phyloP scores from a whole-genome alignment of 2,888 invertebrate species.

The Willowsia nigromaculata region DNA sequence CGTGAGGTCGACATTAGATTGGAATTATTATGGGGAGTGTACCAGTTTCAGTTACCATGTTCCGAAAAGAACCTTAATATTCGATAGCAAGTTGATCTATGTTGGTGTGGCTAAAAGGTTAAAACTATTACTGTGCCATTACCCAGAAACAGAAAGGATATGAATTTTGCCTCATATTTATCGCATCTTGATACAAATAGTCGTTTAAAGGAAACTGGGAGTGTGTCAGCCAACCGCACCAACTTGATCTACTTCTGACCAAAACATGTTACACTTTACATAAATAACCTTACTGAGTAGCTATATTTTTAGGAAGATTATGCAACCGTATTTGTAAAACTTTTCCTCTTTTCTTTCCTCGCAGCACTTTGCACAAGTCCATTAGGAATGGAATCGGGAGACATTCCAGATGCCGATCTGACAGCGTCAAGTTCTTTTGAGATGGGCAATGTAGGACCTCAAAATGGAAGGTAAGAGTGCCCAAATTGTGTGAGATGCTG shows the following conservation, averaged over 20 bases:
- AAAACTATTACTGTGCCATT: slow-evolving; percentile 35
- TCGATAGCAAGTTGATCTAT: slow-evolving; percentile 44
- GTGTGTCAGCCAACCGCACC: slow-evolving; percentile 10
- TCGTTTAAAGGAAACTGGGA: background rate
- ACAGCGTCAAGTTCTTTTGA: slow-evolving; percentile 85
- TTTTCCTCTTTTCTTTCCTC: background rate
- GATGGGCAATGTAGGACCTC: slow-evolving; percentile 85
- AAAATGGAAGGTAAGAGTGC: slow-evolving; percentile 83
- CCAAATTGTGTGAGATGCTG: background rate
- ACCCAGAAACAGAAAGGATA: background rate
- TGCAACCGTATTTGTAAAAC: background rate
- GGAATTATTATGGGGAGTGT: too few species aligned
- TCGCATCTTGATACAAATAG: background rate
- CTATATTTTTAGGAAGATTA: background rate
- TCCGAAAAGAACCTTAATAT: too few species aligned
- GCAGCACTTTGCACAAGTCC: slow-evolving; percentile 84
- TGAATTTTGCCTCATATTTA: background rate
- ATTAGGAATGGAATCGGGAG: slow-evolving; percentile 85
- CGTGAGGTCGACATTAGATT: too few species aligned
- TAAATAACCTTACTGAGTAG: background rate
- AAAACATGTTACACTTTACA: background rate
- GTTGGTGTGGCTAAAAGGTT: slow-evolving; percentile 50
- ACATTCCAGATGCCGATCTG: slow-evolving; percentile 84
- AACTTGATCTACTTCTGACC: background rate
- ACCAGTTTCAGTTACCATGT: too few species aligned